Evolutionary conservation across 2,888 invertebrate genomes (phyloP).

Genomic region (Lycaena phlaeas): DNA sequence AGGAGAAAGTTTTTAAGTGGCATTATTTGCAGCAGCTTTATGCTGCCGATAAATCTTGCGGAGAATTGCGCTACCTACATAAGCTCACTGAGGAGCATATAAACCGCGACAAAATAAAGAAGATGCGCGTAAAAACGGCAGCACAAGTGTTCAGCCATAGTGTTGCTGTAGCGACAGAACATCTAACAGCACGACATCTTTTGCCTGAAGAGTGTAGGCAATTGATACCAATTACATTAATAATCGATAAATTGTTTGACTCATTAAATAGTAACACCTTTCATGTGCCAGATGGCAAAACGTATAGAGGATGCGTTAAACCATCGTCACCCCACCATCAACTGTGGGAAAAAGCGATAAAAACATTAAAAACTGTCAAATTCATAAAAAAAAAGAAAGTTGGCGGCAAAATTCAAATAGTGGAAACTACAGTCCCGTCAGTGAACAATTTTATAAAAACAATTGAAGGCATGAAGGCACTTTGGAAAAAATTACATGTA

Average conservation of each 20-base stretch:
- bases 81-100: conserved; percentile 26
- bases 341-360: no score
- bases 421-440: no score
- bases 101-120: no score
- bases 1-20: conserved; percentile 22
- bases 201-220: conserved; percentile 11
- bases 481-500: conserved; percentile 3
- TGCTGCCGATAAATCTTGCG: conserved; percentile 20
- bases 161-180: conserved; percentile 11
- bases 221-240: conserved; percentile 8
- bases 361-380: no score
- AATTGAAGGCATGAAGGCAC: no score
- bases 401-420: no score
- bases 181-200: conserved; percentile 9
- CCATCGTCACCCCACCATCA: no score
- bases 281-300: conserved; percentile 17
- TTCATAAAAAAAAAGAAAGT: no score
- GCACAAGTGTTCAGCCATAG: conserved; percentile 10
- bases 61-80: conserved; percentile 17
- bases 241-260: conserved; percentile 21
- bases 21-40: conserved; percentile 21
- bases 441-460: no score
- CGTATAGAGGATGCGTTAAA: no score
- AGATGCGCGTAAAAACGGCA: no score
- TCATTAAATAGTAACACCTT: conserved; percentile 9